Evolutionary conservation across 2,797 vertebrate species (phyloP).

Genomic region (Tokudaia tokunoshimensis): DNA sequence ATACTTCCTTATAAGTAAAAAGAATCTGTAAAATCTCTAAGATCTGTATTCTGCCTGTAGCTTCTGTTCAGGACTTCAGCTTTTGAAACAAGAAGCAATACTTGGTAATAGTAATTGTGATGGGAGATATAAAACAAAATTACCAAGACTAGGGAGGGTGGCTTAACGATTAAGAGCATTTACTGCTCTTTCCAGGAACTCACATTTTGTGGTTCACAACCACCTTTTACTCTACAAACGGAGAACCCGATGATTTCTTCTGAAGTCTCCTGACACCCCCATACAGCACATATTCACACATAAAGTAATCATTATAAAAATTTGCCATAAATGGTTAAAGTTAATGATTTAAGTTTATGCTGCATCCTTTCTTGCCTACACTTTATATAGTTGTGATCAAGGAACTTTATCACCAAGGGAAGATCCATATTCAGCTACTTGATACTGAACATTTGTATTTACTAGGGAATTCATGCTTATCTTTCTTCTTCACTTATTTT

Average conservation of each 20-base stretch:
- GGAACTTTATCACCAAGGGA: background rate
- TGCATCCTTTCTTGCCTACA: background rate
- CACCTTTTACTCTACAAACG: background rate
- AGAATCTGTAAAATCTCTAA: background rate
- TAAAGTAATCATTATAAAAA: background rate
- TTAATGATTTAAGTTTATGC: constrained; percentile 17
- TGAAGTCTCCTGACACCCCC: background rate
- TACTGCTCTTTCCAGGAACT: background rate
- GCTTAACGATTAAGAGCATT: background rate
- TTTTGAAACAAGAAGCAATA: background rate
- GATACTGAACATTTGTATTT: background rate
- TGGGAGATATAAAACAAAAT: background rate
- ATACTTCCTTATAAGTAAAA: background rate
- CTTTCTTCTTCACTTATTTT: background rate
- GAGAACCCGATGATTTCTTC: background rate
- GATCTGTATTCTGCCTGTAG: background rate
- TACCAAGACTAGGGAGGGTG: background rate
- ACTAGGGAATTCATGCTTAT: background rate
- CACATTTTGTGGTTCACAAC: background rate
- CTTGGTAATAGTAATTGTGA: background rate
- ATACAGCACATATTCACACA: background rate
- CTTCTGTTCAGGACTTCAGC: background rate
- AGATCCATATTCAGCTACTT: background rate
- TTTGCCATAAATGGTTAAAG: background rate
- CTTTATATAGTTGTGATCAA: background rate